Evolutionary conservation across 1,140 invertebrate genomes (phyloP).

Genomic region (Trachymyrmex septentrionalis): DNA sequence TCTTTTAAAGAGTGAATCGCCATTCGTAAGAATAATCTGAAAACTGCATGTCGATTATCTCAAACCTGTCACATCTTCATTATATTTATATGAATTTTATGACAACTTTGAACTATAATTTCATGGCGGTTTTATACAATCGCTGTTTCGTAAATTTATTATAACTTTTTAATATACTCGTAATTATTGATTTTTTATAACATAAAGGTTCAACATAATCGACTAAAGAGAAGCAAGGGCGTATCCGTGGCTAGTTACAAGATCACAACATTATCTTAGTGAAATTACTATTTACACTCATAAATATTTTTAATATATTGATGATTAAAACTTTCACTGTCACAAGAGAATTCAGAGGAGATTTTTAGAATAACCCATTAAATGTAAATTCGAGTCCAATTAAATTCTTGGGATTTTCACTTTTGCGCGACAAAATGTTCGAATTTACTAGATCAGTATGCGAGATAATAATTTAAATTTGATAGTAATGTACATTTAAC

Average conservation of each 20-base stretch:
- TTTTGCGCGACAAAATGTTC: background rate
- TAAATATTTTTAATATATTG: too few relatives aligned
- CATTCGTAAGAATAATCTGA: slow-evolving; percentile 21
- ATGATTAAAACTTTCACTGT: too few relatives aligned
- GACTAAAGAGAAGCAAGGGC: slow-evolving; percentile 17
- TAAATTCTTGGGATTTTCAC: background rate
- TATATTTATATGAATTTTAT: background rate
- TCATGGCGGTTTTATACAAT: slow-evolving; percentile 6
- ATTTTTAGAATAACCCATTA: too few relatives aligned
- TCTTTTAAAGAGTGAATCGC: slow-evolving; percentile 9
- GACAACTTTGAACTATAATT: background rate
- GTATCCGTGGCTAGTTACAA: background rate
- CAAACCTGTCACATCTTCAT: background rate
- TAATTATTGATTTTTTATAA: background rate
- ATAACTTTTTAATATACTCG: background rate
- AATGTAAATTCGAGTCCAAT: background rate
- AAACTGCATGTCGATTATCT: slow-evolving; percentile 16
- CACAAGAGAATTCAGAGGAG: too few relatives aligned
- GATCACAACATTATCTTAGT: too few relatives aligned
- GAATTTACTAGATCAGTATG: background rate
- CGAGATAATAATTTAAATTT: slow-evolving; percentile 44
- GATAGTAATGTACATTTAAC: slow-evolving; percentile 51
- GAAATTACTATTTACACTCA: too few relatives aligned
- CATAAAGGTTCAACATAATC: slow-evolving; percentile 1
- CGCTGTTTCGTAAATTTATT: background rate